phyloP scores from a whole-genome alignment of 37 sponge, comb jelly and placozoan genomes.

The Beroe forskalii region DNA sequence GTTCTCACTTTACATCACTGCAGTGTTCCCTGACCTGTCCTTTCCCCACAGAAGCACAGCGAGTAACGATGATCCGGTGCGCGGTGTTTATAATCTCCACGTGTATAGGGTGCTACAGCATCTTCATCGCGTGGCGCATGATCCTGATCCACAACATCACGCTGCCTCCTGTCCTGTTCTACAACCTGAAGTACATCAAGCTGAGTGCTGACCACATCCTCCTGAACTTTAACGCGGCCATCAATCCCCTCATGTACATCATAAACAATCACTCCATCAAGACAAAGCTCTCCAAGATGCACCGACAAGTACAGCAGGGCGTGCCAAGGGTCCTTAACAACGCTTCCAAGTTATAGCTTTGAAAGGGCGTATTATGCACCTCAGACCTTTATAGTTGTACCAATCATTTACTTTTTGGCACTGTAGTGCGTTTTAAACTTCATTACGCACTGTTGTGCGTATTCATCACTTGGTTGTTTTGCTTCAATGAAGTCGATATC shows the following conservation, averaged over 20 bases:
- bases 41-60: background rate
- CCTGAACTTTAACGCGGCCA: slow-evolving; percentile 14
- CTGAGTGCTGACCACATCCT: slow-evolving; percentile 54
- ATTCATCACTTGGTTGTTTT: too few species aligned
- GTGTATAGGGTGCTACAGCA: slow-evolving; percentile 53
- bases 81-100: background rate
- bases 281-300: background rate
- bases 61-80: slow-evolving; percentile 30
- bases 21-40: too few species aligned
- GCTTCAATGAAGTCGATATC: too few species aligned
- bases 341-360: too few species aligned
- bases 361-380: too few species aligned
- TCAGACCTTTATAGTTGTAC: too few species aligned
- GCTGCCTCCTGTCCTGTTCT: slow-evolving; percentile 54
- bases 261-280: slow-evolving; percentile 58
- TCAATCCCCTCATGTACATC: slow-evolving; percentile 59
- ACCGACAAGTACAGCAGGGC: too few species aligned
- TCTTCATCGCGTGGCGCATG: slow-evolving; percentile 59
- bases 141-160: slow-evolving; percentile 52
- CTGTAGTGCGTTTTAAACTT: too few species aligned
- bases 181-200: slow-evolving; percentile 38
- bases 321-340: too few species aligned
- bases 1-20: too few species aligned
- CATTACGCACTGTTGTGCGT: too few species aligned
- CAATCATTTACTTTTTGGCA: too few species aligned